Base-by-base conservation (phyloP, 2,888 invertebrate genomes). In the Tribolium freemani region DNA sequence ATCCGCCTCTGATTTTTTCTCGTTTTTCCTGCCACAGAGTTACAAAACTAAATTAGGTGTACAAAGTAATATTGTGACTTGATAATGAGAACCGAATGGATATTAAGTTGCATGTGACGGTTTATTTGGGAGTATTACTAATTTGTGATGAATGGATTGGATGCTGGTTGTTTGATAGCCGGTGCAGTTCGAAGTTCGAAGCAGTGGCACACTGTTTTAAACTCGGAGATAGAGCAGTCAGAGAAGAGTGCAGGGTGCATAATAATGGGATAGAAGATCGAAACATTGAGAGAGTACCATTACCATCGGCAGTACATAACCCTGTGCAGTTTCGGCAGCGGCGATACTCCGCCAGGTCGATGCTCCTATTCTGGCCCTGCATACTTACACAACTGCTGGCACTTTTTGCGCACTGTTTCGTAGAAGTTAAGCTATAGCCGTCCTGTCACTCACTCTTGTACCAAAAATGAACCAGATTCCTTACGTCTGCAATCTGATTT, bases 321-420 rank as follows among this genome's bases (percentile, higher is more conserved):
- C 66, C 58, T 67, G 69, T 78, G 74, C 74, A 78, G 71, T 78
- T 79, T 78, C 72, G 78, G 77, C 76, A 77, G 73, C 74, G 76
- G 58, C 76, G 75, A 75, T 73, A 72, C 72, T 54, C 73, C 71
- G 75, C 67, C 79, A 81, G 83, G 83, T 83, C 83, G 83, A 83
- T 82, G 83, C 78, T 83, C 83, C 78, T 81, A 76, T 77, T 79
- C 74, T 80, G 81, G 81, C 79, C 79, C 80, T 79, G 80, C 80
- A 80, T 83, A 78, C 81, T 82, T 78, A 80, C 77, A 83, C 80
- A 82, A 81, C 79, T 81, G 81, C 79, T 79, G 77, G 79, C 79
- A 80, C 77, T 83, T 83, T 83, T 83, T 83, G 81, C 80, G 76
- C 78, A 78, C 79, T 76, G 79, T 80, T 83, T 83, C 83, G 81